Evolutionary conservation across 2,888 invertebrate genomes (phyloP), one percentile per base, ranked within the genome.

Genomic region (Spatulosminthurus flaviceps): DNA sequence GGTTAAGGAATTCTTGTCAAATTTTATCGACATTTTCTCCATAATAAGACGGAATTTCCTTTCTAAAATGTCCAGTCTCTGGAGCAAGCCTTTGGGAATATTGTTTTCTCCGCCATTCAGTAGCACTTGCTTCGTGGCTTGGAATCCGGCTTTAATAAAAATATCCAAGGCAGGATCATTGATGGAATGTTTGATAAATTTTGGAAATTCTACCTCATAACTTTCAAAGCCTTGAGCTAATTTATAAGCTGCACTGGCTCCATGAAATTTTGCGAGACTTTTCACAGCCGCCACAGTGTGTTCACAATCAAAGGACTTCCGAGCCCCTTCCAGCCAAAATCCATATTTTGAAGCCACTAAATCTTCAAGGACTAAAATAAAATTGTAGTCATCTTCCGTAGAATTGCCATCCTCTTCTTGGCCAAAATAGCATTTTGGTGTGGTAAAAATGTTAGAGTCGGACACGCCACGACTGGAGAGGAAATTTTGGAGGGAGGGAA

Each of bases 311-410:
- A 71, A 71, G 71, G 71, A 71, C 19, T 22, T 41, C 4, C n/a
- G 41, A 1, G 71, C 71, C 16, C 71, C 71, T n/a, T 13, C 9
- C 5, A 13, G 42, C 71, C 71, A 42, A 9, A 71, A 21, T 1
- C 42, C 11, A 19, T 22, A 42, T 7, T 19, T 13, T 42, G 71
- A 19, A 7, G 71, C 41, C 9, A 42, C 16, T 19, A 71, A 71
- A 24, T 71, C 71, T 21, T 71, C 71, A 19, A 71, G 19, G 22
- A 71, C 71, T 42, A 71, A 29, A 43, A 71, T 43, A 71, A 42
- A 41, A 13, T 41, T 71, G 22, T 71, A 71, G 42, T 71, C n/a
- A n/a, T n/a, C 71, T 21, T n/a, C 24, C 2, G 64, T 5, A 19
- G 2, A 19, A 5, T 71, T 13, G 1, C 19, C 29, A 9, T 16